These are phyloP conservation scores for Iguana delicatissima DNA, from an alignment of 2,797 vertebrate genomes.

Conservation along the genomic window DNA sequence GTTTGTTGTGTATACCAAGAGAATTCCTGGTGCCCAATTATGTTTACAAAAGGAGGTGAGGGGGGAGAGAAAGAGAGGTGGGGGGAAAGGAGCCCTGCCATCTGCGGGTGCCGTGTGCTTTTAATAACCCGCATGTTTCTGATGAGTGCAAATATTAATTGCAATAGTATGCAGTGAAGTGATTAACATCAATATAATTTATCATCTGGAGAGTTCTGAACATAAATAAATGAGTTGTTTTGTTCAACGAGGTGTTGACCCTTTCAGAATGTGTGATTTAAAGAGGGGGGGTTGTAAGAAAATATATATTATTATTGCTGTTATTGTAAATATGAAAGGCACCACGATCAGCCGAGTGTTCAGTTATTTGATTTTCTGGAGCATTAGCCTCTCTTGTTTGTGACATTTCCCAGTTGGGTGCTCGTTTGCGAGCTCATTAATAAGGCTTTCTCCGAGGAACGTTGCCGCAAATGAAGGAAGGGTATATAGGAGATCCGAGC, in stretches of 20 bases:
- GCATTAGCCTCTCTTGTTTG: constrained; percentile 83
- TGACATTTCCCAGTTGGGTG: constrained; percentile 85
- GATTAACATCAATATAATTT: constrained; percentile 82
- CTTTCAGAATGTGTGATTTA: constrained; percentile 80
- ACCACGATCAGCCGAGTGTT: constrained; percentile 78
- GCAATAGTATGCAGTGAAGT: constrained; percentile 74
- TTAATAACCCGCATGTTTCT: constrained; percentile 69
- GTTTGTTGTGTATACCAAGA: constrained; percentile 56
- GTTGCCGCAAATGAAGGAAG: constrained; percentile 59
- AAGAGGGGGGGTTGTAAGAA: constrained; percentile 5
- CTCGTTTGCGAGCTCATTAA: constrained; percentile 85
- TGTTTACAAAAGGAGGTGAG: constrained; percentile 33
- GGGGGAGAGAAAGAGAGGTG: too few species aligned
- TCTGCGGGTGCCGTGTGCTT: constrained; percentile 56
- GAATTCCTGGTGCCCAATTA: constrained; percentile 70
- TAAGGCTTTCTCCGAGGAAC: constrained; percentile 79
- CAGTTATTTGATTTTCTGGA: constrained; percentile 84
- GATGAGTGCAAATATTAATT: constrained; percentile 75
- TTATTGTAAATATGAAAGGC: constrained; percentile 79
- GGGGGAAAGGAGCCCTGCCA: constrained; percentile 39
- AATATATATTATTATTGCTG: constrained; percentile 34
- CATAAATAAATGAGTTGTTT: constrained; percentile 83
- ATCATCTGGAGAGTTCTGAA: constrained; percentile 82
- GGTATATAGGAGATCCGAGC: constrained; percentile 11
- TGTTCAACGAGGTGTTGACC: constrained; percentile 82